Evolutionary conservation across 2,113 vertebrate species (phyloP).

Genomic region (Pterocles gutturalis): DNA sequence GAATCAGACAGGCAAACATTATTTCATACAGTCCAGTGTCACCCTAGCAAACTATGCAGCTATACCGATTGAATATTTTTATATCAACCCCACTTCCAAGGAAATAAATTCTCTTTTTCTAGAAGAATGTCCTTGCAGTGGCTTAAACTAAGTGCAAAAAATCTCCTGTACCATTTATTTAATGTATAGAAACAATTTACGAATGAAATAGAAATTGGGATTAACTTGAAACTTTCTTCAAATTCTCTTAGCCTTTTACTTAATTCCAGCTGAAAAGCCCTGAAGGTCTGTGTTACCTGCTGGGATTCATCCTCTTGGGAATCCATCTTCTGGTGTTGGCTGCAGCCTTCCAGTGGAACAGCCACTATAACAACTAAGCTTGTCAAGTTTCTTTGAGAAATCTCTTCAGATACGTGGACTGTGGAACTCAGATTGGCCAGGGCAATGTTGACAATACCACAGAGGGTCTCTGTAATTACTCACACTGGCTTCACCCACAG

Average conservation of each 20-base stretch:
- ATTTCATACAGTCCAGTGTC: not conserved
- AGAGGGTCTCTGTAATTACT: not conserved
- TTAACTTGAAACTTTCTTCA: not conserved
- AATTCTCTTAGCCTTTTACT: not conserved
- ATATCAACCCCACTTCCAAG: not conserved
- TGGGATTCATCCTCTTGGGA: not conserved
- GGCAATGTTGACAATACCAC: not conserved
- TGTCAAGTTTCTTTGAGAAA: not conserved
- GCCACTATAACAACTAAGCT: not conserved
- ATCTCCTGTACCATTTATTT: not conserved
- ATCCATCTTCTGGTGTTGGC: not conserved
- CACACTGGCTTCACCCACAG: not conserved
- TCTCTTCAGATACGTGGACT: not conserved
- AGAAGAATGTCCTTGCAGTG: not conserved
- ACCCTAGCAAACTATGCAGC: not conserved
- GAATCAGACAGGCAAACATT: not conserved
- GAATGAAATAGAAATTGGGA: not conserved
- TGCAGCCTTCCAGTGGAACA: not conserved
- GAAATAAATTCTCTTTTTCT: not conserved
- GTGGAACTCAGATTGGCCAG: not conserved
- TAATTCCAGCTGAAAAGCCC: not conserved
- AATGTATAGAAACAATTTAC: not conserved
- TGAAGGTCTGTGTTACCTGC: not conserved
- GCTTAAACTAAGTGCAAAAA: not conserved
- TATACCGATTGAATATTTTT: not conserved